Evolutionary conservation across 2,888 invertebrate species (phyloP), one percentile per base, ranked within the genome.

Genomic region (Conistra vaccinii): DNA sequence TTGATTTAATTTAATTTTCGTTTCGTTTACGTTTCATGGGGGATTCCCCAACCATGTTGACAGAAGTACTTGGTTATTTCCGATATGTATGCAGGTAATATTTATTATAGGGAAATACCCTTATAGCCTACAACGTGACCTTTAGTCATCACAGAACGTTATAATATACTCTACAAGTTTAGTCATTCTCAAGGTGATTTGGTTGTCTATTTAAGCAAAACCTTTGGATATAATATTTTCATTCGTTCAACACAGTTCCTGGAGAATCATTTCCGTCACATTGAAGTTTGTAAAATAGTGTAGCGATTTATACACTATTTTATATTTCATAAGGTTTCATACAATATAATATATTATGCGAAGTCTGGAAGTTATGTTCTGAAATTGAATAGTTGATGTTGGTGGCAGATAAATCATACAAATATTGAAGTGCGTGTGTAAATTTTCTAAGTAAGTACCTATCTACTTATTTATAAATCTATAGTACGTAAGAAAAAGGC

Each of bases 361-460:
- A 65, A 32, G 2, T 14, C 4, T 29, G 23, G 23, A 29, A 65
- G 23, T 14, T 45, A 9, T 32, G 48, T 32, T 32, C 23, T 32
- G 23, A 32, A 32, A 48, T 17, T 14, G 10, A 66, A 32, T 51
- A 42, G 62, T 20, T 29, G 14, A 48, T 66, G 17, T 51, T 51
- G n/a, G 32, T 66, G 51, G 10, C 10, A 23, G 4, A 29, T 29
- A 35, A n/a, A 61, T 35, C 23, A 65, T 32, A 32, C 51, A 51
- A 32, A n/a, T 51, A 48, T 48, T 51, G 32, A 65, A 53, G 53
- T n/a, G 66, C 10, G 10, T n/a, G 17, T n/a, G n/a, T 53, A 17
- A 32, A 48, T 48, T 48, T 23, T 17, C 32, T 9, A 10, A 65
- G 65, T 48, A 48, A 66, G 65, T 65, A 65, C 57, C 57, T 57